A percentile compares a stretch with the other conserved stretches of the same genome.
These are phyloP conservation scores for Ladona fulva DNA, from an alignment of 1,140 invertebrate species.

Conservation along the genomic window DNA sequence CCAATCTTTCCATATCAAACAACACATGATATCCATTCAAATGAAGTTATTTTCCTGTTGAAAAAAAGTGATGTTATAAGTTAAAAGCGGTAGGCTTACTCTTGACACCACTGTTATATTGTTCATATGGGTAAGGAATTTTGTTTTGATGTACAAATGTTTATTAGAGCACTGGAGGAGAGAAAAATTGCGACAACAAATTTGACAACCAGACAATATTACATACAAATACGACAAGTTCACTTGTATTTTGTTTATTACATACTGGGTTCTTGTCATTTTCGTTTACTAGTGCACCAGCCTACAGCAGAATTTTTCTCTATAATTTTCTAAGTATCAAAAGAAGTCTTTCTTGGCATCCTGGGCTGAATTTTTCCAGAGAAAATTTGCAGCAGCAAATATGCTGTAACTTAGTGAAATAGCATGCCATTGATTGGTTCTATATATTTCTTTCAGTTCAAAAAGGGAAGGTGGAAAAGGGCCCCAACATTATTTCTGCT, in stretches of 20 bases:
- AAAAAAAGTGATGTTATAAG: slow-evolving; percentile 7
- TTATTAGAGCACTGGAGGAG: neutral
- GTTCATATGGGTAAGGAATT: slow-evolving; percentile 3
- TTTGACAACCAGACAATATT: slow-evolving; percentile 10
- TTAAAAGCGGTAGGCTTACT: neutral
- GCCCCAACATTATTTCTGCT: neutral
- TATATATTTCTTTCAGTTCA: neutral
- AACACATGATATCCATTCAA: slow-evolving; percentile 6
- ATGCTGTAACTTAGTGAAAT: slow-evolving; percentile 10
- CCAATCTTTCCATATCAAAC: slow-evolving; percentile 9
- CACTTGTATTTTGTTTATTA: slow-evolving; percentile 5
- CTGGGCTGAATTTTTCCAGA: slow-evolving; percentile 4
- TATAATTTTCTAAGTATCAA: slow-evolving; percentile 11
- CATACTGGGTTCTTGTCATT: slow-evolving; percentile 4
- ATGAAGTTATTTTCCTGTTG: slow-evolving; percentile 6
- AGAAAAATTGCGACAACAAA: slow-evolving; percentile 10
- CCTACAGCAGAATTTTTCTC: slow-evolving; percentile 7
- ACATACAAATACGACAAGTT: slow-evolving; percentile 10
- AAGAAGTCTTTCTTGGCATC: slow-evolving; percentile 4
- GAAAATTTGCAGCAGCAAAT: slow-evolving; percentile 9
- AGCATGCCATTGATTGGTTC: neutral
- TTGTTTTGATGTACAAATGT: slow-evolving; percentile 3
- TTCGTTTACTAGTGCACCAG: slow-evolving; percentile 8
- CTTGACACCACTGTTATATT: slow-evolving; percentile 5
- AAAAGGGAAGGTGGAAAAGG: slow-evolving; percentile 8